Evolutionary conservation across 2,888 invertebrate species (phyloP).

Genomic region (Eupithecia centaureata): DNA sequence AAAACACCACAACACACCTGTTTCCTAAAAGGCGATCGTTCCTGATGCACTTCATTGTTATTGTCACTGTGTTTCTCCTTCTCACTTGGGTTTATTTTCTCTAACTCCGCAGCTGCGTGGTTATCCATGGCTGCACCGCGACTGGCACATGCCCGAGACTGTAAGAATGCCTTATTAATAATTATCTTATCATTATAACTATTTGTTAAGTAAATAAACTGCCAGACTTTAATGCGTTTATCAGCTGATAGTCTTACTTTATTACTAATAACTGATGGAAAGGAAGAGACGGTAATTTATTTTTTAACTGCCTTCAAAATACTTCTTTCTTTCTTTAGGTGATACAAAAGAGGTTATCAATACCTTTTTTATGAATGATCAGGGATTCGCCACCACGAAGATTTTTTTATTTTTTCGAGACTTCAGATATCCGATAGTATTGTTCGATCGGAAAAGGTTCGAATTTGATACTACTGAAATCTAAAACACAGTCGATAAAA

Average conservation of each 20-base stretch:
- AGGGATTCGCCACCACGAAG: neutral
- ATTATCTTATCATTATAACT: constrained; percentile 61
- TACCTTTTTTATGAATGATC: neutral
- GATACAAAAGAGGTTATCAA: neutral
- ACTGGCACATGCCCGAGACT: constrained; percentile 47
- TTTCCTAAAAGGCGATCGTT: constrained; percentile 61
- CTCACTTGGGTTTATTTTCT: constrained; percentile 65
- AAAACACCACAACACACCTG: constrained; percentile 66
- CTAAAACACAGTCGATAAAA: neutral
- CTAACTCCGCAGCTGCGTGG: constrained; percentile 61
- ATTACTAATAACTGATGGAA: neutral
- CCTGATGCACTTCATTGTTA: constrained; percentile 42
- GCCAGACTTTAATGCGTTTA: constrained; percentile 19
- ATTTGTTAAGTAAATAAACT: constrained; percentile 29
- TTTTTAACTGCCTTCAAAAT: neutral
- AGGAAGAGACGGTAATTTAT: neutral
- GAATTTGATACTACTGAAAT: neutral
- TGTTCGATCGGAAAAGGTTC: neutral
- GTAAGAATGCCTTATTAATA: constrained; percentile 41
- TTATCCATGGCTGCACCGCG: constrained; percentile 62
- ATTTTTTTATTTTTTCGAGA: neutral
- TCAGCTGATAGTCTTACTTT: constrained; percentile 6
- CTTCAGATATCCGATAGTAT: neutral
- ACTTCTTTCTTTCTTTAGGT: neutral
- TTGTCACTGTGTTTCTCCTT: constrained; percentile 56